Conservation (phyloP, 2,888 invertebrate species). For the Deilephila elpenor region DNA sequence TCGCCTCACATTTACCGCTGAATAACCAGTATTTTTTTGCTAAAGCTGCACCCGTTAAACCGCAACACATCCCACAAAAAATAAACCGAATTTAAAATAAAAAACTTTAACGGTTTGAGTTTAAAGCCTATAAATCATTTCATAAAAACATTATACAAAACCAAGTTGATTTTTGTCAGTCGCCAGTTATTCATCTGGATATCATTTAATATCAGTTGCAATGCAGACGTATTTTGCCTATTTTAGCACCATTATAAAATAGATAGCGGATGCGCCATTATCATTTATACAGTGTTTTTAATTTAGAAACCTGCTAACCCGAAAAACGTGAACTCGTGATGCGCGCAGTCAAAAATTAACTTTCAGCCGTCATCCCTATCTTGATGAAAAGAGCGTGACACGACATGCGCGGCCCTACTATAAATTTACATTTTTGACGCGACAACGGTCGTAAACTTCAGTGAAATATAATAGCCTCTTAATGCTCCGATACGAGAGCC, state of each 20-base stretch:
- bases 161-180: too few species aligned
- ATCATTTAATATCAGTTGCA: too few species aligned
- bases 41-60: constrained; percentile 16
- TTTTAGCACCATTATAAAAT: too few species aligned
- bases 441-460: constrained; percentile 11
- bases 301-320: background rate
- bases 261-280: too few species aligned
- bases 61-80: constrained; percentile 7
- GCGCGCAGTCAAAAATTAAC: constrained; percentile 58
- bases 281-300: too few species aligned
- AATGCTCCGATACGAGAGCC: background rate
- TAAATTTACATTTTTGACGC: background rate
- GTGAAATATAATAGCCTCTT: constrained; percentile 19
- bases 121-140: background rate
- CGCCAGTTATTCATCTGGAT: too few species aligned
- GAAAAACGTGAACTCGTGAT: constrained; percentile 35
- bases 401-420: constrained; percentile 39
- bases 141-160: too few species aligned
- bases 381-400: constrained; percentile 52
- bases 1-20: background rate
- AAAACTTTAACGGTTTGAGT: background rate
- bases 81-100: background rate
- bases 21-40: constrained; percentile 23
- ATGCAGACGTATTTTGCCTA: too few species aligned
- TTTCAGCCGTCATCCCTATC: constrained; percentile 57